A percentile compares a stretch with the other conserved stretches of the same genome.
These are phyloP conservation scores for Sebastes reedi DNA, from an alignment of 2,797 vertebrate species.

Conservation along the genomic window DNA sequence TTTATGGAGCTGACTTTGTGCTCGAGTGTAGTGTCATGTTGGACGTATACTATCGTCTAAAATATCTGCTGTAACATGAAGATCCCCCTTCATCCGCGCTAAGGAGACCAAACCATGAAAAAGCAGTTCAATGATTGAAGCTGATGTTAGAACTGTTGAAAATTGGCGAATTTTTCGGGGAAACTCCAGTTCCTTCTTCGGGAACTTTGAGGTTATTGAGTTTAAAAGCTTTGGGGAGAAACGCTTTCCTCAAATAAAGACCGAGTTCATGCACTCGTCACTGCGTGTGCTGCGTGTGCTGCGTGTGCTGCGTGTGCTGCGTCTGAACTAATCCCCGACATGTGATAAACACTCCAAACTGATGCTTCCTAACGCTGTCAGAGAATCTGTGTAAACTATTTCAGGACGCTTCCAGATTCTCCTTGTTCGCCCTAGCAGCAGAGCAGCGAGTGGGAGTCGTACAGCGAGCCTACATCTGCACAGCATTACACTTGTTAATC, in stretches of 20 bases:
- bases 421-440: neutral
- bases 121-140: neutral
- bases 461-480: conserved; percentile 49
- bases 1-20: neutral
- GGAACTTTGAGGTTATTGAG: neutral
- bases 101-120: neutral
- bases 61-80: neutral
- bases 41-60: neutral
- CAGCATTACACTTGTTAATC: conserved; percentile 52
- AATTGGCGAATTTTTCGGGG: neutral
- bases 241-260: neutral
- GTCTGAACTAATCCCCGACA: neutral
- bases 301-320: no score
- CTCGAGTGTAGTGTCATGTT: neutral
- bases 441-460: conserved; percentile 27
- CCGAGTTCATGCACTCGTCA: neutral
- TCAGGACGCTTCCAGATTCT: neutral
- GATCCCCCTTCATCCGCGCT: neutral
- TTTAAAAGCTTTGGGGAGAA: neutral
- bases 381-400: neutral
- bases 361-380: neutral
- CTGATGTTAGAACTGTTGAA: no score
- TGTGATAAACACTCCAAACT: neutral
- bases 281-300: neutral
- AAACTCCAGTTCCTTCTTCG: neutral